These are phyloP conservation scores for Caradrina clavipalpis DNA, from an alignment of 2,888 invertebrate genomes.

Conservation along the genomic window DNA sequence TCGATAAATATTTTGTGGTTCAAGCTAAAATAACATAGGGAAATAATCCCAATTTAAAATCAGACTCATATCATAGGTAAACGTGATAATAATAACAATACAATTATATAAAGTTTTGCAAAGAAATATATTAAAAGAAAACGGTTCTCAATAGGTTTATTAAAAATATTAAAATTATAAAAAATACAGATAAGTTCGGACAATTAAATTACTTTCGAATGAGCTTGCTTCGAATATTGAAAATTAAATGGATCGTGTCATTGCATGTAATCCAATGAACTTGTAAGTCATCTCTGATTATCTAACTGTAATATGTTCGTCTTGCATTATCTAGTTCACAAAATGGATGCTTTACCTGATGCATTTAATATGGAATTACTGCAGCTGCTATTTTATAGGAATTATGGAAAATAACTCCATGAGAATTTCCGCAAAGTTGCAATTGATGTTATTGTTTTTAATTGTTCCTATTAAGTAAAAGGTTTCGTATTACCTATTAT, in stretches of 20 bases:
- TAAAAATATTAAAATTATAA: background rate
- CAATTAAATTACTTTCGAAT: background rate
- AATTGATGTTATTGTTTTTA: slow-evolving; percentile 40
- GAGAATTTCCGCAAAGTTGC: slow-evolving; percentile 45
- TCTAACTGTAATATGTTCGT: slow-evolving; percentile 42
- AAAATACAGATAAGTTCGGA: background rate
- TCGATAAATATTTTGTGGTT: too few relatives aligned
- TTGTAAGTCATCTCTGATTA: slow-evolving; percentile 77
- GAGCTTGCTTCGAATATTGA: background rate
- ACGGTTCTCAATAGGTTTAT: too few relatives aligned
- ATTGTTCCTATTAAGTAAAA: slow-evolving; percentile 30
- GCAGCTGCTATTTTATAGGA: slow-evolving; percentile 13
- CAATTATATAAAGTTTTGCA: too few relatives aligned
- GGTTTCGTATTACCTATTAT: slow-evolving; percentile 28
- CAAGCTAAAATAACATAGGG: too few relatives aligned
- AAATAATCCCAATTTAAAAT: too few relatives aligned
- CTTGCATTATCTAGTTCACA: slow-evolving; percentile 37
- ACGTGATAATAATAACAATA: too few relatives aligned
- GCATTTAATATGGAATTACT: slow-evolving; percentile 14
- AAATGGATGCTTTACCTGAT: slow-evolving; percentile 10
- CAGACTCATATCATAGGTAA: too few relatives aligned
- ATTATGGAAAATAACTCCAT: slow-evolving; percentile 23
- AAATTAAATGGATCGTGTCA: slow-evolving; percentile 58
- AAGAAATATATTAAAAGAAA: too few relatives aligned
- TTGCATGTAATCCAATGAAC: slow-evolving; percentile 80